phyloP scores from a whole-genome alignment of 1,140 invertebrate genomes.

The Zophobas atratus region DNA sequence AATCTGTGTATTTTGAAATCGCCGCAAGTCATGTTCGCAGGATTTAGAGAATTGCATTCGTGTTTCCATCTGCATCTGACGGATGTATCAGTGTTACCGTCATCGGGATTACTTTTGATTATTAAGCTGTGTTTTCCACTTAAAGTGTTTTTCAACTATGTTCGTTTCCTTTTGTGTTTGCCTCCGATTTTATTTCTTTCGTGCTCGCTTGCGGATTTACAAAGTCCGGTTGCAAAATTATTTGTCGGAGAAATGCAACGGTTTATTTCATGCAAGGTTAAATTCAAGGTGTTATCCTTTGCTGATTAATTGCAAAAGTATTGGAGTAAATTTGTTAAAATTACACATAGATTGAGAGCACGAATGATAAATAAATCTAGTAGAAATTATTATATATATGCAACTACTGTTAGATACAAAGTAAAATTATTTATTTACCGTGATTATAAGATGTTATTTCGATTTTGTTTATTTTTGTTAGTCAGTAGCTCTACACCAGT shows the following conservation, averaged over 20 bases:
- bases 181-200: no score
- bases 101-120: constrained; percentile 27
- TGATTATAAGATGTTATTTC: no score
- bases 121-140: constrained; percentile 13
- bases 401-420: no score
- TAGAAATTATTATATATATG: no score
- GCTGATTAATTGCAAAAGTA: background rate
- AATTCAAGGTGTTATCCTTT: constrained; percentile 28
- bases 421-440: no score
- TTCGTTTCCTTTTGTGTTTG: background rate
- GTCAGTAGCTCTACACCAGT: no score
- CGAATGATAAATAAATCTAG: no score
- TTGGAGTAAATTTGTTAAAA: background rate
- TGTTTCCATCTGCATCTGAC: constrained; percentile 46
- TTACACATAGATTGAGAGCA: no score
- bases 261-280: constrained; percentile 10
- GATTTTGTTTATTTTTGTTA: no score
- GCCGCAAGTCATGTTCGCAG: constrained; percentile 45
- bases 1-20: constrained; percentile 29
- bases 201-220: background rate
- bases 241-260: background rate
- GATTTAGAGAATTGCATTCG: constrained; percentile 47
- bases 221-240: background rate
- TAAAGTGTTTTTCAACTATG: background rate
- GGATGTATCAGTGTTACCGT: constrained; percentile 38